Base-by-base conservation (phyloP, 1,140 invertebrate species). In the Pseudomyrmex pallidus region DNA sequence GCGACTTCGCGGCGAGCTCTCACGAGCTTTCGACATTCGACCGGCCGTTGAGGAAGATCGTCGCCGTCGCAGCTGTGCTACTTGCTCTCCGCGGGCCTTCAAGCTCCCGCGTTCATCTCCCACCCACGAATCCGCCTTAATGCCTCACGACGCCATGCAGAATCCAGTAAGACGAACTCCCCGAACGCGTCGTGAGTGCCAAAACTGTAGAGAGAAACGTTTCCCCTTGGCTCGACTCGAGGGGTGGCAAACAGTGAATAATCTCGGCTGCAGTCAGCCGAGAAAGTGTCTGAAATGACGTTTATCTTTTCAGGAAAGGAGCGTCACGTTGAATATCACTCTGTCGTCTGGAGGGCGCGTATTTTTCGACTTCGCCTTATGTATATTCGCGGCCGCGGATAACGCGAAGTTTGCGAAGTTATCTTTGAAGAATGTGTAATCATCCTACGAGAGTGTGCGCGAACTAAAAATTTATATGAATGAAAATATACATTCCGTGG, bases 81-180 rank as follows among this genome's bases (percentile, higher is more conserved):
- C 77, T 35, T n/a, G 70, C 35, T 50, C 35, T 77, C 54, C 9
- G 17, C 7, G 48, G 1, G 25, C 8, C 57, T 64, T 50, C 73
- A 20, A 44, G 64, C 63, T 56, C 64, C 64, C 82, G 22, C 35
- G 35, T 35, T 35, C 35, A 35, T 17, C 57, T 57, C 25, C 15
- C 63, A 57, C 57, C 25, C 44, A 44, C 44, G 54, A 59, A 84
- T 84, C 63, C 48, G 35, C 35, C 67, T 78, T 82, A 82, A 85
- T 74, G 46, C 54, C 54, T 15, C 59, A 15, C 63, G 64, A 54
- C 63, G 48, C n/a, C 25, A 25, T 7, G 62, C 15, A 48, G 54
- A 83, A 85, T 74, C 78, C 67, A 12, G 22, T 74, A 35, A 35
- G 78, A 85, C 68, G 78, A 74, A 85, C 67, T 64, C 50, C 50